phyloP scores from a whole-genome alignment of 2,888 invertebrate species.

The Eristalis tenax region DNA sequence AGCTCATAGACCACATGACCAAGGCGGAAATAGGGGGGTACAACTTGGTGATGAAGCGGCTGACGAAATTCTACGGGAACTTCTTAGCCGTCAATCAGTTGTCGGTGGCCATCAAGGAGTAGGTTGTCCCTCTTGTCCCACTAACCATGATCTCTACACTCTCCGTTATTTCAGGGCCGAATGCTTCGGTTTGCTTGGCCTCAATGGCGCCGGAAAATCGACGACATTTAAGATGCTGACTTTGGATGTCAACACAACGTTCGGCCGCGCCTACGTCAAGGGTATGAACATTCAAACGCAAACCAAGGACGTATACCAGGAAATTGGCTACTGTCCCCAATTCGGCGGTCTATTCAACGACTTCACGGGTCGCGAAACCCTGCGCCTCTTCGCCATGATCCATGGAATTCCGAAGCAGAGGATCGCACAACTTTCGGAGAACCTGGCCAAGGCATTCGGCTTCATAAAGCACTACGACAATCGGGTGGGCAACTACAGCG shows the following conservation, averaged over 20 bases:
- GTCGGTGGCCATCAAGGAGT: conserved; percentile 82
- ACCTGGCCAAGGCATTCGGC: conserved; percentile 83
- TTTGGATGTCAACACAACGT: conserved; percentile 88
- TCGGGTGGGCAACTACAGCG: conserved; percentile 84
- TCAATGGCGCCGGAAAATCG: conserved; percentile 94
- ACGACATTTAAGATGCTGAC: conserved; percentile 95
- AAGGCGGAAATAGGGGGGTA: conserved; percentile 79
- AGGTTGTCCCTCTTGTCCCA: conserved; percentile 58
- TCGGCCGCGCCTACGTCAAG: conserved; percentile 87
- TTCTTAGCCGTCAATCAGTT: conserved; percentile 90
- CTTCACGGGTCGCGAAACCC: conserved; percentile 87
- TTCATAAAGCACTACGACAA: conserved; percentile 85
- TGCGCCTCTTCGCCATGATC: conserved; percentile 85
- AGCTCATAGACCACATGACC: conserved; percentile 81
- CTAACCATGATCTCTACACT: neutral
- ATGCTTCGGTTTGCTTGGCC: conserved; percentile 89
- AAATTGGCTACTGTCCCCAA: conserved; percentile 89
- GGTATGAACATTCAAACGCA: conserved; percentile 83
- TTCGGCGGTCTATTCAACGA: conserved; percentile 88
- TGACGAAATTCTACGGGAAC: conserved; percentile 89
- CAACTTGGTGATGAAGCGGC: conserved; percentile 84
- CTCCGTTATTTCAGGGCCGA: conserved; percentile 25
- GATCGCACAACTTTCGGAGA: conserved; percentile 77
- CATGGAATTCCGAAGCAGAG: conserved; percentile 83
- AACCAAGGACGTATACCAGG: conserved; percentile 84